Conservation (phyloP, 30 jellyfish, hydroid and myxozoan genomes). For the Aurelia sp. region DNA sequence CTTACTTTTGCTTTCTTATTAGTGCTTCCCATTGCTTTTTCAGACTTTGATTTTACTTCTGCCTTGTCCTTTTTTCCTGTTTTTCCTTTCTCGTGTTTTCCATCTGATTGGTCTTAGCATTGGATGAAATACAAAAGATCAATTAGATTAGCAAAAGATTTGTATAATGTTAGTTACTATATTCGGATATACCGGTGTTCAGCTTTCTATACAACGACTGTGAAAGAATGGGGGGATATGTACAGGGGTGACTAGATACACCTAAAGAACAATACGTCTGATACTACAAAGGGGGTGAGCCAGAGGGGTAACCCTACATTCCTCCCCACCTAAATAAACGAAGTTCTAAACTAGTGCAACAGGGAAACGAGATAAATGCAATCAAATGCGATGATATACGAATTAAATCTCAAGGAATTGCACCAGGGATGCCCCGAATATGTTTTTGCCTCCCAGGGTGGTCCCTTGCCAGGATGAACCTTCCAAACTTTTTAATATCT, state of each 20-base stretch:
- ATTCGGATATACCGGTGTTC: too few relatives aligned
- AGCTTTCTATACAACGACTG: too few relatives aligned
- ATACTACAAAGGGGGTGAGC: neutral
- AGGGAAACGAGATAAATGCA: too few relatives aligned
- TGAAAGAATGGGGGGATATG: too few relatives aligned
- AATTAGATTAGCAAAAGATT: too few relatives aligned
- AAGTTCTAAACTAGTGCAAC: neutral
- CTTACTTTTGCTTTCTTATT: conserved; percentile 53
- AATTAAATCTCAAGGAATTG: neutral
- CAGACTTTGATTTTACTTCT: conserved; percentile 61
- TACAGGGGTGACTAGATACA: too few relatives aligned
- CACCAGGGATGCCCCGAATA: neutral
- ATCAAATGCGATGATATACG: too few relatives aligned
- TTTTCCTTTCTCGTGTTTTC: conserved; percentile 42
- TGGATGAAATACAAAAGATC: too few relatives aligned
- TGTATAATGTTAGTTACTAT: too few relatives aligned
- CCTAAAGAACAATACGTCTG: neutral
- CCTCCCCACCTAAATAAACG: conserved; percentile 10
- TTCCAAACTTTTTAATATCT: too few relatives aligned
- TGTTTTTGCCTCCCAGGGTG: neutral
- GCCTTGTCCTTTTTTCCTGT: conserved; percentile 63
- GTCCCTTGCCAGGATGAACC: neutral
- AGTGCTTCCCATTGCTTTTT: conserved; percentile 25
- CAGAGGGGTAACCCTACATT: neutral
- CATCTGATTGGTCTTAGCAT: conserved; percentile 52